Conservation (phyloP, 2,797 vertebrate genomes). For the Allobates femoralis region DNA sequence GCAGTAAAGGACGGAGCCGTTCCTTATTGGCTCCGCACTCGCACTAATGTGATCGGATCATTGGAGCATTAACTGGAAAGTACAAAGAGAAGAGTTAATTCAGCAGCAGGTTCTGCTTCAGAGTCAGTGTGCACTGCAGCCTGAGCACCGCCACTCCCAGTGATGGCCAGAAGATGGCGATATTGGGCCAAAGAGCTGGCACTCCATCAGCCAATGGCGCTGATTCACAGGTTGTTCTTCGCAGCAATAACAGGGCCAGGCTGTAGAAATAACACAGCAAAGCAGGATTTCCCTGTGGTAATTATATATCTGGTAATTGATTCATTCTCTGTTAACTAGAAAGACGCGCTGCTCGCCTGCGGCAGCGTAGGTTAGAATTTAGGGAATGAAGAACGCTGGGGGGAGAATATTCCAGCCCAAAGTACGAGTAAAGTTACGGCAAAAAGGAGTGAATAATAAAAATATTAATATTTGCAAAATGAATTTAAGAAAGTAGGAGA, state of each 20-base stretch:
- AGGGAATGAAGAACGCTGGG: neutral
- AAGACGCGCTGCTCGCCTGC: neutral
- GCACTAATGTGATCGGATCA: neutral
- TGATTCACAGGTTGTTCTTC: neutral
- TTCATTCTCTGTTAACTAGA: constrained; percentile 25
- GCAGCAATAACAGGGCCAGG: constrained; percentile 2
- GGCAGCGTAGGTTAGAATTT: neutral
- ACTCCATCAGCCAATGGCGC: neutral
- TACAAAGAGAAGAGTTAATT: neutral
- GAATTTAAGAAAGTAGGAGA: neutral
- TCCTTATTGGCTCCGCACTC: constrained; percentile 3
- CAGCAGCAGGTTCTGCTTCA: neutral
- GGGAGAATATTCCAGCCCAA: neutral
- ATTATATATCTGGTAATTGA: constrained; percentile 42
- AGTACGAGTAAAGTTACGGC: neutral
- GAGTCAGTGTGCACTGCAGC: constrained; percentile 7
- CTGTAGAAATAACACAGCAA: constrained; percentile 10
- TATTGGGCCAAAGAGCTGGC: constrained; percentile 25
- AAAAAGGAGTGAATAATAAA: neutral
- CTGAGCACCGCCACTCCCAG: neutral
- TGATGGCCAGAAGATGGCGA: constrained; percentile 33
- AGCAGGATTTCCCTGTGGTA: constrained; percentile 9
- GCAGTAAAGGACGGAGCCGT: neutral
- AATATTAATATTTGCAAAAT: neutral
- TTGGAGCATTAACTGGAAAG: neutral